These are phyloP conservation scores for Catostylus mosaicus DNA, from an alignment of 30 jellyfish, hydroid and myxozoan species.

Conservation along the genomic window DNA sequence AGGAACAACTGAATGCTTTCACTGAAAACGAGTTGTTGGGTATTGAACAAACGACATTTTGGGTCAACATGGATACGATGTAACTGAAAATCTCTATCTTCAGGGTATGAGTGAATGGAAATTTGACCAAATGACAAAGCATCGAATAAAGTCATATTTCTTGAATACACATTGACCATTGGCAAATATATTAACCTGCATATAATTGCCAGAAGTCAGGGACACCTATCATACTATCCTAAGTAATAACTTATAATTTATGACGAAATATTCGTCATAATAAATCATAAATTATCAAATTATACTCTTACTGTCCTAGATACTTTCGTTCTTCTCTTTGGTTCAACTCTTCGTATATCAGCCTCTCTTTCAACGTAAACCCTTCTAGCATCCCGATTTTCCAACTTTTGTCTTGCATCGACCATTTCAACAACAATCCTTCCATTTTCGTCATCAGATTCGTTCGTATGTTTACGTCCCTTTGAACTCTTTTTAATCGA, in stretches of 20 bases:
- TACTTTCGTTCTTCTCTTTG: constrained; percentile 16
- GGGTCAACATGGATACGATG: too few relatives aligned
- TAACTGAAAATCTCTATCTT: too few relatives aligned
- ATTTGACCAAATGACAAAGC: too few relatives aligned
- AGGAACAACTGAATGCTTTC: too few relatives aligned
- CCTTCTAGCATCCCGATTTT: constrained; percentile 33
- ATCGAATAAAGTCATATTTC: too few relatives aligned
- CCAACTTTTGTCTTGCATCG: constrained; percentile 13
- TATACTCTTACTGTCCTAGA: constrained; percentile 40
- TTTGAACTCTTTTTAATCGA: constrained; percentile 9
- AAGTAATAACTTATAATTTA: too few relatives aligned
- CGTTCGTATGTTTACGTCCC: not conserved
- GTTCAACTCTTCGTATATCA: constrained; percentile 41
- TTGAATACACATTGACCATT: too few relatives aligned
- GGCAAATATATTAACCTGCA: too few relatives aligned
- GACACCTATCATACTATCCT: too few relatives aligned
- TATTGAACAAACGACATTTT: too few relatives aligned
- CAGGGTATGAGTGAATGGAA: too few relatives aligned
- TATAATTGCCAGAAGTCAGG: not conserved
- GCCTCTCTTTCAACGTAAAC: constrained; percentile 37
- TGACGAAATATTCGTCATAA: not conserved
- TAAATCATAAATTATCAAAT: not conserved
- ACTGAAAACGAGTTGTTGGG: too few relatives aligned
- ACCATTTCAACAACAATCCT: constrained; percentile 5
- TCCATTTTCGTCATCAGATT: not conserved